A percentile compares a stretch with the other conserved stretches of the same genome.
These are phyloP conservation scores for Lepetodrilus schrolli DNA, from an alignment of 2,888 invertebrate species.

Conservation along the genomic window DNA sequence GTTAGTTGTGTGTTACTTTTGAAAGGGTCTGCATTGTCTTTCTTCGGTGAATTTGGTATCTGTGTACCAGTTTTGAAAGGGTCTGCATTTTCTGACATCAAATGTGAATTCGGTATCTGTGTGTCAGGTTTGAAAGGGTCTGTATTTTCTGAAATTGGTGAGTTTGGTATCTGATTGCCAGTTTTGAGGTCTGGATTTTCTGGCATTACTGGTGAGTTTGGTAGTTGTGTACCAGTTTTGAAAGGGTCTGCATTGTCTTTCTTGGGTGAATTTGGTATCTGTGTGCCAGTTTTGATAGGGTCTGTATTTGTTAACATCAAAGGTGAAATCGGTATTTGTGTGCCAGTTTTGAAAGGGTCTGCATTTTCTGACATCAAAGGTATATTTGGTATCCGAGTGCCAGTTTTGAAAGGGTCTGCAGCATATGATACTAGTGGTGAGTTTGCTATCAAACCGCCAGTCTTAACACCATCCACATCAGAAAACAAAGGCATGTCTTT, in stretches of 20 bases:
- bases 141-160: constrained; percentile 39
- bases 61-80: constrained; percentile 17
- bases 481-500: neutral
- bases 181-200: neutral
- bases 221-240: neutral
- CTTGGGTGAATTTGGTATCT: neutral
- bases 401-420: neutral
- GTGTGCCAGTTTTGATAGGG: constrained; percentile 32
- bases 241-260: neutral
- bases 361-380: constrained; percentile 17
- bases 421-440: no score
- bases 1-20: neutral
- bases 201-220: constrained; percentile 28
- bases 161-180: constrained; percentile 34
- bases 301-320: neutral
- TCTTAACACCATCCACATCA: neutral
- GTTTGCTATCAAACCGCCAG: neutral
- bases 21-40: constrained; percentile 28
- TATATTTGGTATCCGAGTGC: constrained; percentile 17
- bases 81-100: neutral
- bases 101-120: neutral
- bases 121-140: constrained; percentile 25
- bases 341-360: neutral
- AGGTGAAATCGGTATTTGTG: constrained; percentile 30
- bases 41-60: constrained; percentile 5